These are phyloP conservation scores for Rotaria macrura DNA, from an alignment of 2,888 invertebrate genomes.

Conservation along the genomic window DNA sequence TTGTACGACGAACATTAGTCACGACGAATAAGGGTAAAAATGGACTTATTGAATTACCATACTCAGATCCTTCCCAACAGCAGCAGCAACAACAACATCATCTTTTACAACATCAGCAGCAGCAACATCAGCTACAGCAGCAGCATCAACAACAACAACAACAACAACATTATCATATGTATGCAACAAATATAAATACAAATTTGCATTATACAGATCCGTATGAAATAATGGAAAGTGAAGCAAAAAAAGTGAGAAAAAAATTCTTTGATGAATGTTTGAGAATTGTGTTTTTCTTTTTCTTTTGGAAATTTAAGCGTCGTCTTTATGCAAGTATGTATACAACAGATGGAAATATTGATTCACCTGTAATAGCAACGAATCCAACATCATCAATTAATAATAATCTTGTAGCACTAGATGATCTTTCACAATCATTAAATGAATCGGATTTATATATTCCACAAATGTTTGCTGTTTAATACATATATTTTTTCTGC, in stretches of 20 bases:
- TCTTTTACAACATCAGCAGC: background rate
- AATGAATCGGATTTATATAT: conserved; percentile 1
- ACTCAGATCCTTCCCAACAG: background rate
- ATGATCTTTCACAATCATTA: background rate
- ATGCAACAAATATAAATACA: background rate
- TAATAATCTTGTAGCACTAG: background rate
- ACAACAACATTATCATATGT: background rate
- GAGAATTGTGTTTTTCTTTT: too few species aligned
- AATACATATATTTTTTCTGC: background rate
- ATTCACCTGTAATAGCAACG: background rate
- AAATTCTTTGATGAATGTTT: background rate
- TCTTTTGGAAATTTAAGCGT: background rate
- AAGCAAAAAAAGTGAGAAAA: background rate
- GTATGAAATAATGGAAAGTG: background rate
- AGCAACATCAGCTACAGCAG: background rate
- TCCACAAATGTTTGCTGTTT: conserved; percentile 19
- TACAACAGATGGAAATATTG: background rate
- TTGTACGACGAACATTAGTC: background rate
- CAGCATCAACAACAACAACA: background rate
- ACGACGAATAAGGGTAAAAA: conserved; percentile 4
- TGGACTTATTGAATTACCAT: conserved; percentile 9
- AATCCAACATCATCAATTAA: background rate
- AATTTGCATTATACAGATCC: background rate
- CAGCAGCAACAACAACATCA: background rate
- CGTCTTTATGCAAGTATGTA: background rate